Percentiles rank a stretch among this genome's conserved stretches.
Conservation (phyloP, 2,888 invertebrate species). For the Carpatolechia fugitivella region DNA sequence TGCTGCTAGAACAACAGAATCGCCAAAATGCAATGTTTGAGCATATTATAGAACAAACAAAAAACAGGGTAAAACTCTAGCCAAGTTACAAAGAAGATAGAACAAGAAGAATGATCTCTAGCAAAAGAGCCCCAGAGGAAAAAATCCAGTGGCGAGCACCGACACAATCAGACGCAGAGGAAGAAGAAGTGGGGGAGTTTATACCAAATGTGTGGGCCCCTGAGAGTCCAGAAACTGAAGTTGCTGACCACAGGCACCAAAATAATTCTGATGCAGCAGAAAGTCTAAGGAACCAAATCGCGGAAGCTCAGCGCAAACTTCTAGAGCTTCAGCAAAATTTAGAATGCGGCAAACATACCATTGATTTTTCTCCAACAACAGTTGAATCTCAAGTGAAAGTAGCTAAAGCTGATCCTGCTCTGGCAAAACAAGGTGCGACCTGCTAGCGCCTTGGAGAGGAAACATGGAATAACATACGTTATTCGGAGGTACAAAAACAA, state of each 20-base stretch:
- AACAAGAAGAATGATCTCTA: no score
- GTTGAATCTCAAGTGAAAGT: background rate
- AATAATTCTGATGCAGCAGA: background rate
- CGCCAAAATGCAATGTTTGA: no score
- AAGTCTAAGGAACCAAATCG: background rate
- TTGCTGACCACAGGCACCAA: no score
- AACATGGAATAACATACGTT: background rate
- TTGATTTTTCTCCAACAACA: background rate
- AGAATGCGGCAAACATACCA: background rate
- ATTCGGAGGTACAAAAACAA: slow-evolving; percentile 20
- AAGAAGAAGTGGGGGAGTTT: no score
- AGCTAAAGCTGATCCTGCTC: background rate
- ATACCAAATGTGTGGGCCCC: no score
- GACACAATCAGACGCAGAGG: no score
- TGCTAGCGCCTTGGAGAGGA: background rate
- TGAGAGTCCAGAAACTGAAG: no score
- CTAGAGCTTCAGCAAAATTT: background rate
- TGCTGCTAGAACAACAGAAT: no score
- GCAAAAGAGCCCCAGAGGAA: background rate
- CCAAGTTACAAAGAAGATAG: no score
- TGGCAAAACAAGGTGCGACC: background rate
- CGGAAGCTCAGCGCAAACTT: background rate
- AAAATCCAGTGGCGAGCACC: background rate
- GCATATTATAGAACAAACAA: no score
- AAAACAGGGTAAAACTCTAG: no score